phyloP scores from a whole-genome alignment of 2,113 vertebrate genomes.

The Phalacrocorax pelagicus region DNA sequence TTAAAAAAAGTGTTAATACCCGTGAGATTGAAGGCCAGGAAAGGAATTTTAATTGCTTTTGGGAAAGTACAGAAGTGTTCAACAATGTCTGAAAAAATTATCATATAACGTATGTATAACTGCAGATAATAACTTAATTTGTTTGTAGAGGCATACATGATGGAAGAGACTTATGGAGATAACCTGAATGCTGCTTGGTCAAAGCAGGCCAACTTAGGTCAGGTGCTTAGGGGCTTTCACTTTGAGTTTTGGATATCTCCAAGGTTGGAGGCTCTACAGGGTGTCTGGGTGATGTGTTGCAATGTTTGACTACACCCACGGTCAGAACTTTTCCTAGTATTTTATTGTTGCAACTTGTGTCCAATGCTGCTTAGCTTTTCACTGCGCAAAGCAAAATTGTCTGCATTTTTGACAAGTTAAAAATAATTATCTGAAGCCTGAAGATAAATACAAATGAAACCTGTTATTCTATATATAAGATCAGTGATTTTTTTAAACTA shows the following conservation, averaged over 20 bases:
- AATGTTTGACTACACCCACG: not conserved
- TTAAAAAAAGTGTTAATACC: not conserved
- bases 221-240: not conserved
- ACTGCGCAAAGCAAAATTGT: not conserved
- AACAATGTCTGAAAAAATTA: not conserved
- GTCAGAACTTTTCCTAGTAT: not conserved
- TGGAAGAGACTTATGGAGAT: not conserved
- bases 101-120: not conserved
- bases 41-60: not conserved
- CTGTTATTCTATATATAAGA: not conserved
- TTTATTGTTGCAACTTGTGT: not conserved
- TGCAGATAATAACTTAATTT: not conserved
- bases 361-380: not conserved
- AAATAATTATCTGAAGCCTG: not conserved
- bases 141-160: not conserved
- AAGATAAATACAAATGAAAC: not conserved
- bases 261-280: not conserved
- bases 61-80: not conserved
- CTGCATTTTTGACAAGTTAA: not conserved
- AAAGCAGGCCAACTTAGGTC: not conserved
- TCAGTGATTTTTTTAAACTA: not conserved
- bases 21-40: not conserved
- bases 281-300: not conserved
- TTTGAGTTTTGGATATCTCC: not conserved
- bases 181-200: not conserved